These are phyloP conservation scores for Cyphomyrus discorhynchus DNA, from an alignment of 2,113 vertebrate species.

Conservation along the genomic window DNA sequence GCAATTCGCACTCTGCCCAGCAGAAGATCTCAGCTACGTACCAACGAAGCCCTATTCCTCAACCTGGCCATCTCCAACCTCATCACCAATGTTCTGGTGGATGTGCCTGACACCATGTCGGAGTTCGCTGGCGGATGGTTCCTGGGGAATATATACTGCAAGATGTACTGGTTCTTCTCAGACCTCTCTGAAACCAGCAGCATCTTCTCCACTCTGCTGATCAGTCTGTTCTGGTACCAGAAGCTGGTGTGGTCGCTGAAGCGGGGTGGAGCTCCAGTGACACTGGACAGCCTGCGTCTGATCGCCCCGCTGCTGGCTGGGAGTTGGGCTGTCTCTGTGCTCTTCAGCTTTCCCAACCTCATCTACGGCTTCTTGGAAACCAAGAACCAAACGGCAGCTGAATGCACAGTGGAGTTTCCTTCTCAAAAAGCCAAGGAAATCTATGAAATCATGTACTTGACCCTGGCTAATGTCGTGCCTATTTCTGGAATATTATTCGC, in stretches of 20 bases:
- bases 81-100: slow-evolving; percentile 65
- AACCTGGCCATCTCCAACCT: slow-evolving; percentile 65
- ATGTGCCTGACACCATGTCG: slow-evolving; percentile 53
- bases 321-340: slow-evolving; percentile 48
- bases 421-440: slow-evolving; percentile 12
- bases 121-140: slow-evolving; percentile 51
- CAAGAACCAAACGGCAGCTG: slow-evolving; percentile 29
- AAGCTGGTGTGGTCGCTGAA: slow-evolving; percentile 62
- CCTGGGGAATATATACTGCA: slow-evolving; percentile 49
- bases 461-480: slow-evolving; percentile 51
- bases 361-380: slow-evolving; percentile 33
- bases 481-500: slow-evolving; percentile 46
- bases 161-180: slow-evolving; percentile 48
- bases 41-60: slow-evolving; percentile 57
- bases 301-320: slow-evolving; percentile 43
- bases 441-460: slow-evolving; percentile 51
- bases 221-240: slow-evolving; percentile 63
- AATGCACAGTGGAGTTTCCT: slow-evolving; percentile 46
- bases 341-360: slow-evolving; percentile 52
- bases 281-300: slow-evolving; percentile 49
- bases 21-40: slow-evolving; percentile 39
- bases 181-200: slow-evolving; percentile 64
- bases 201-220: slow-evolving; percentile 63
- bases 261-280: slow-evolving; percentile 44
- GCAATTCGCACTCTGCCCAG: slow-evolving; percentile 45